These are phyloP conservation scores for Mionectes olivaceus DNA, from an alignment of 2,797 vertebrate genomes.

Conservation along the genomic window DNA sequence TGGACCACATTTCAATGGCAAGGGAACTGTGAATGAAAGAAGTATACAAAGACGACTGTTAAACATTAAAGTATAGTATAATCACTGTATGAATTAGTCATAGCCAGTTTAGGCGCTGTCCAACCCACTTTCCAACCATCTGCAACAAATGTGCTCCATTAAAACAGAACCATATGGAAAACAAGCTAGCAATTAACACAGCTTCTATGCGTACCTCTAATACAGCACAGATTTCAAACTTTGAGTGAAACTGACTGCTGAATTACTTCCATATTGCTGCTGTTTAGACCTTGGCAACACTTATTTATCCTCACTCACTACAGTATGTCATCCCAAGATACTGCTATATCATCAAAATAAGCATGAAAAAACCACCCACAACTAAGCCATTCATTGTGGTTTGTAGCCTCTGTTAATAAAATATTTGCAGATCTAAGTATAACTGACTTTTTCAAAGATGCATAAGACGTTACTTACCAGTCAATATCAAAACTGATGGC, in stretches of 20 bases:
- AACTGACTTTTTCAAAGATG: conserved; percentile 32
- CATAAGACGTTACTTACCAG: conserved; percentile 1
- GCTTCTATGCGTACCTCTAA: conserved; percentile 86
- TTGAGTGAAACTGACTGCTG: conserved; percentile 90
- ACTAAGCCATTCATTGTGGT: conserved; percentile 49
- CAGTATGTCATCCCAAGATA: conserved; percentile 69
- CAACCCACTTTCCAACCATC: conserved; percentile 92
- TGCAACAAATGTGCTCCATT: conserved; percentile 95
- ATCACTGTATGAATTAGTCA: conserved; percentile 84
- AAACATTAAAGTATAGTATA: conserved; percentile 77
- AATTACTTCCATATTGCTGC: conserved; percentile 88
- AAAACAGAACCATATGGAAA: conserved; percentile 98
- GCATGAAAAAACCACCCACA: conserved; percentile 51
- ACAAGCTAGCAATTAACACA: conserved; percentile 94
- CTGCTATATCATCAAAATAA: conserved; percentile 63
- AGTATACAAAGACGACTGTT: conserved; percentile 76
- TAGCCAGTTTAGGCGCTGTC: conserved; percentile 87
- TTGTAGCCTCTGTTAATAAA: conserved; percentile 64
- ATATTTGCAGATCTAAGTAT: conserved; percentile 56
- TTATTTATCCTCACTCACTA: conserved; percentile 70
- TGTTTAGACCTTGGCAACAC: conserved; percentile 85
- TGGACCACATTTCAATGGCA: conserved; percentile 83
- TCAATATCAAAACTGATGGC: conserved; percentile 22
- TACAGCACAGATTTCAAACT: conserved; percentile 90
- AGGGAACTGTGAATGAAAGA: conserved; percentile 80